These are phyloP conservation scores for Ptychodera flava DNA, from an alignment of 35 echinoderm and acorn worm genomes.

Conservation along the genomic window DNA sequence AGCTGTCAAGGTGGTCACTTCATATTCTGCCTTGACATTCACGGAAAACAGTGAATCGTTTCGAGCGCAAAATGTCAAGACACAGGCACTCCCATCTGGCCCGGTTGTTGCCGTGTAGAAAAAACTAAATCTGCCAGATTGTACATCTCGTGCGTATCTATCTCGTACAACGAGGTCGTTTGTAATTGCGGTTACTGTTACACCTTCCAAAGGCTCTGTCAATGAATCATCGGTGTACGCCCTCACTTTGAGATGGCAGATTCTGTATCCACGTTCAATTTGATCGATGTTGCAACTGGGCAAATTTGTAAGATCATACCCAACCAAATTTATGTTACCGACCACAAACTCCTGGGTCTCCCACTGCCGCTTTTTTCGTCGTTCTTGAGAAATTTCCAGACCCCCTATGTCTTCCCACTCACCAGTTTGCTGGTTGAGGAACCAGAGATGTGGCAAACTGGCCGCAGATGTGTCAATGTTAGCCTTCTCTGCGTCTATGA, in stretches of 20 bases:
- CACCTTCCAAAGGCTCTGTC: neutral
- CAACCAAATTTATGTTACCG: neutral
- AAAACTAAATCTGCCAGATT: neutral
- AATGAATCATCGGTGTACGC: neutral
- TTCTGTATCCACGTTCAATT: neutral
- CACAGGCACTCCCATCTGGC: neutral
- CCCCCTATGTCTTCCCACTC: neutral
- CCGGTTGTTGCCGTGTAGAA: neutral
- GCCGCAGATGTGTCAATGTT: neutral
- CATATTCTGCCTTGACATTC: neutral
- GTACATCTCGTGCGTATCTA: neutral
- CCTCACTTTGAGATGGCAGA: neutral
- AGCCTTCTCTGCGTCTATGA: neutral
- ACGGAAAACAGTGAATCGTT: neutral
- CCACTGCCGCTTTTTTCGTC: neutral
- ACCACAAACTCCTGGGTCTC: neutral
- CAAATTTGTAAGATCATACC: neutral
- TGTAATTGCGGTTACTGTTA: neutral
- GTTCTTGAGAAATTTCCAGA: neutral
- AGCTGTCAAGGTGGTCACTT: neutral
- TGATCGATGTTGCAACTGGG: neutral
- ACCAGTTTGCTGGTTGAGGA: neutral
- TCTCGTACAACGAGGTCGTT: neutral
- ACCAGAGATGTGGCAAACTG: neutral
- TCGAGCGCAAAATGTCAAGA: neutral